Conservation (phyloP, 2,797 vertebrate genomes). For the Etheostoma perlongum region DNA sequence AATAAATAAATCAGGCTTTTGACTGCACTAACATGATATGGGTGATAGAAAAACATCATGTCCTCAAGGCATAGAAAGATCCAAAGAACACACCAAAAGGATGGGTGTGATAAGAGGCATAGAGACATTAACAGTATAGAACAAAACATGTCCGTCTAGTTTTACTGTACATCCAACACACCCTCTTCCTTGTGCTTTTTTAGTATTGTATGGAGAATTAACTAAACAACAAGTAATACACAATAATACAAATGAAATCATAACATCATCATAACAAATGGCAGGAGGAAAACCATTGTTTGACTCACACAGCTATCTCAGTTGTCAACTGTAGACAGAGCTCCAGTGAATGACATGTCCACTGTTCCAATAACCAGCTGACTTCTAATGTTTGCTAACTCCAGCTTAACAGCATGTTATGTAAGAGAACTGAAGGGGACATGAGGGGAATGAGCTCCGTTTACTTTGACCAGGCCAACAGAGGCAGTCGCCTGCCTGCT, state of each 20-base stretch:
- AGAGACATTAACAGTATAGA: slow-evolving; percentile 13
- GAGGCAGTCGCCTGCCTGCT: slow-evolving; percentile 43
- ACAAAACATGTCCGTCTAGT: slow-evolving; percentile 5
- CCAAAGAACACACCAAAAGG: slow-evolving; percentile 28
- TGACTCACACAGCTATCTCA: slow-evolving; percentile 35
- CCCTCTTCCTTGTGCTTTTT: not conserved
- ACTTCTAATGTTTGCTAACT: slow-evolving; percentile 80
- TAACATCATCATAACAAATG: not conserved
- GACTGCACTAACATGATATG: slow-evolving; percentile 45
- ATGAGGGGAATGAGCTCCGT: slow-evolving; percentile 54
- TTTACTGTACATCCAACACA: slow-evolving; percentile 21
- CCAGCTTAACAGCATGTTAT: slow-evolving; percentile 70
- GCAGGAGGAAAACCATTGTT: slow-evolving; percentile 21
- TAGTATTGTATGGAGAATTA: not conserved
- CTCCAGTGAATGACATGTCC: slow-evolving; percentile 59
- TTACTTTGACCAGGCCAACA: slow-evolving; percentile 44
- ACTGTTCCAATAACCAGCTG: slow-evolving; percentile 78
- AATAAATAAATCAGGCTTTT: not conserved
- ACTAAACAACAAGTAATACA: slow-evolving; percentile 6
- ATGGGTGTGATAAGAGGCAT: not conserved
- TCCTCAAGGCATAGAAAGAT: slow-evolving; percentile 31
- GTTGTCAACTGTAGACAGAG: slow-evolving; percentile 56
- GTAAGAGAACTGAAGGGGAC: slow-evolving; percentile 66
- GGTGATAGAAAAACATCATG: slow-evolving; percentile 47
- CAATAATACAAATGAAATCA: not conserved